Conservation (phyloP, 2,888 invertebrate genomes). For the Ennomos quercinarius region DNA sequence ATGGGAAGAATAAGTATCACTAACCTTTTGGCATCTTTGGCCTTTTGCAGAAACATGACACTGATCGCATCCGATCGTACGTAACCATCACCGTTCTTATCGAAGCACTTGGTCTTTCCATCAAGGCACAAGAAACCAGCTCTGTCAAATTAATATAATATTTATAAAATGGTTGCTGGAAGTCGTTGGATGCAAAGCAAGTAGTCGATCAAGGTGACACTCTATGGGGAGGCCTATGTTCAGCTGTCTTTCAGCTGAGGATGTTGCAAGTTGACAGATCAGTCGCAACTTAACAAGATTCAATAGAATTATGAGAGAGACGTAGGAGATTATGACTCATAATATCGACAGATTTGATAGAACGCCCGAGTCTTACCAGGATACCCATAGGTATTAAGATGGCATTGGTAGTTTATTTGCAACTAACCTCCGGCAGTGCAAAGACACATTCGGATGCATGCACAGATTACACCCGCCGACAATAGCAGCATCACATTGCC, state of each 20-base stretch:
- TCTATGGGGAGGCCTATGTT: too few relatives aligned
- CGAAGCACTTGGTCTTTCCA: conserved; percentile 95
- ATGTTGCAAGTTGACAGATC: too few relatives aligned
- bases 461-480: conserved; percentile 86
- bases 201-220: too few relatives aligned
- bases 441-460: conserved; percentile 71
- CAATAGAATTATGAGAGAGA: too few relatives aligned
- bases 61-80: conserved; percentile 90
- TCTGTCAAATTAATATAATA: conserved; percentile 41
- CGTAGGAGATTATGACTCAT: too few relatives aligned
- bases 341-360: too few relatives aligned
- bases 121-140: conserved; percentile 87
- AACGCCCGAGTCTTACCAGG: too few relatives aligned
- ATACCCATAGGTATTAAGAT: too few relatives aligned
- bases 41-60: conserved; percentile 88
- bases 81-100: conserved; percentile 91
- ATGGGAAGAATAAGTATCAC: neutral
- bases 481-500: conserved; percentile 76
- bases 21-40: conserved; percentile 82
- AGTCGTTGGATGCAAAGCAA: too few relatives aligned
- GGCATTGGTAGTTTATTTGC: neutral
- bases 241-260: too few relatives aligned
- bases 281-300: too few relatives aligned
- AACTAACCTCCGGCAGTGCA: conserved; percentile 51
- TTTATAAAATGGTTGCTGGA: too few relatives aligned